These are phyloP conservation scores for Heliangelus exortis DNA, from an alignment of 2,797 vertebrate genomes.

Conservation along the genomic window DNA sequence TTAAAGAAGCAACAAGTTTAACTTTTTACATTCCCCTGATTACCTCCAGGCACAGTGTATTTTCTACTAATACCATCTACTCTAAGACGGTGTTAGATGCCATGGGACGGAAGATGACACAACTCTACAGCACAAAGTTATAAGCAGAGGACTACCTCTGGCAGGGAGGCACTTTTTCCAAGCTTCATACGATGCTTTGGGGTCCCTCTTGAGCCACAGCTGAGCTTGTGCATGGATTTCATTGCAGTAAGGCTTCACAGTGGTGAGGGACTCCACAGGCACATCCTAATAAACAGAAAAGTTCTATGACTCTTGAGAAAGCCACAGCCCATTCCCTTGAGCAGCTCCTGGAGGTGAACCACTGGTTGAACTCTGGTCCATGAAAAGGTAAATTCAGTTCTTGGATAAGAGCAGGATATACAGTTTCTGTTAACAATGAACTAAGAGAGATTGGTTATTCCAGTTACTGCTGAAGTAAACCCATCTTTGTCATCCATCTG, in stretches of 20 bases:
- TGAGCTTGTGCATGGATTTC: constrained; percentile 99
- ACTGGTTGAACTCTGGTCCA: not conserved
- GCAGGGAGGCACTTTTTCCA: constrained; percentile 99
- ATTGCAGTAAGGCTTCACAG: constrained; percentile 96
- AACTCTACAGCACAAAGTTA: not conserved
- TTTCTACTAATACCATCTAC: not conserved
- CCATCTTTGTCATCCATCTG: not conserved
- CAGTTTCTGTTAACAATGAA: not conserved
- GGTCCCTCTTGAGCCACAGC: constrained; percentile 98
- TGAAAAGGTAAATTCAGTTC: not conserved
- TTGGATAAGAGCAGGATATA: not conserved
- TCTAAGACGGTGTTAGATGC: not conserved
- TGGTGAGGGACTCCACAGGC: constrained; percentile 93
- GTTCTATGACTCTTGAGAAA: not conserved
- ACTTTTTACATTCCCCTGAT: not conserved
- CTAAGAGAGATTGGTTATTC: not conserved
- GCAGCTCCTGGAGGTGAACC: not conserved
- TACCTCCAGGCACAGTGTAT: not conserved
- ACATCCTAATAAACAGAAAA: constrained; percentile 82
- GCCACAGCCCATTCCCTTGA: not conserved
- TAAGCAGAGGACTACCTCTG: constrained; percentile 82
- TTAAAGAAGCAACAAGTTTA: not conserved
- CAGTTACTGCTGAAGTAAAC: not conserved
- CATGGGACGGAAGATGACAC: accelerated
- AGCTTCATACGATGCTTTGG: constrained; percentile 95